Conservation (phyloP, 2,888 invertebrate genomes). For the Clusia tigrina region DNA sequence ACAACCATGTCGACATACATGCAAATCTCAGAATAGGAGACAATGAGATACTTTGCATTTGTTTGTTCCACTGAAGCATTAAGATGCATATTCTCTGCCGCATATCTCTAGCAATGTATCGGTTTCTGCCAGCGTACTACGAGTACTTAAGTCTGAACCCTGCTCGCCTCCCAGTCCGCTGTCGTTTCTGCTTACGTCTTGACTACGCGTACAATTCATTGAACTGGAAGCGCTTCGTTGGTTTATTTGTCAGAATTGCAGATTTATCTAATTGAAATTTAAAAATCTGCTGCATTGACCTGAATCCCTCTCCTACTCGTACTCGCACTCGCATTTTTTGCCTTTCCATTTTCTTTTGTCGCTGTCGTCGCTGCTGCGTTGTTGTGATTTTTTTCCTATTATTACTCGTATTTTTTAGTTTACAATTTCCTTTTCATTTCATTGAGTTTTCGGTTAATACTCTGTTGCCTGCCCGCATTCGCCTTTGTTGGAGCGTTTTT, state of each 20-base stretch:
- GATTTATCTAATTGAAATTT: constrained; percentile 40
- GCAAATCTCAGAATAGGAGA: constrained; percentile 46
- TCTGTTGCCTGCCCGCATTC: not conserved
- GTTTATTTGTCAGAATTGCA: constrained; percentile 41
- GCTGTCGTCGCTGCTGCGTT: constrained; percentile 16
- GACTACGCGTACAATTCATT: constrained; percentile 47
- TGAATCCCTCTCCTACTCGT: constrained; percentile 5
- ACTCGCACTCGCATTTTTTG: constrained; percentile 9
- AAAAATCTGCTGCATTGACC: not conserved
- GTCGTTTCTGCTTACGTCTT: constrained; percentile 34
- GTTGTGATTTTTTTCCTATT: not conserved
- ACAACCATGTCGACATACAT: constrained; percentile 31
- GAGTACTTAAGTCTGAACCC: constrained; percentile 7
- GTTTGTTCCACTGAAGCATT: not conserved
- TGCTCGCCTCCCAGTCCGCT: too few species aligned
- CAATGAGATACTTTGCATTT: constrained; percentile 40
- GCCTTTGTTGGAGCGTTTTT: not conserved
- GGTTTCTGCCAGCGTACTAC: constrained; percentile 26
- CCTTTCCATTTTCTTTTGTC: constrained; percentile 35
- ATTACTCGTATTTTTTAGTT: not conserved
- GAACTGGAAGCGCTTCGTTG: constrained; percentile 44
- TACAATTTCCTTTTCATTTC: too few species aligned
- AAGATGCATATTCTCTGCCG: not conserved
- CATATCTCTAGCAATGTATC: not conserved
- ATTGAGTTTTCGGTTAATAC: not conserved